Percentiles rank a stretch among this genome's conserved stretches.
Conservation (phyloP, 2,113 vertebrate species). For the Chamaetylas fuelleborni region DNA sequence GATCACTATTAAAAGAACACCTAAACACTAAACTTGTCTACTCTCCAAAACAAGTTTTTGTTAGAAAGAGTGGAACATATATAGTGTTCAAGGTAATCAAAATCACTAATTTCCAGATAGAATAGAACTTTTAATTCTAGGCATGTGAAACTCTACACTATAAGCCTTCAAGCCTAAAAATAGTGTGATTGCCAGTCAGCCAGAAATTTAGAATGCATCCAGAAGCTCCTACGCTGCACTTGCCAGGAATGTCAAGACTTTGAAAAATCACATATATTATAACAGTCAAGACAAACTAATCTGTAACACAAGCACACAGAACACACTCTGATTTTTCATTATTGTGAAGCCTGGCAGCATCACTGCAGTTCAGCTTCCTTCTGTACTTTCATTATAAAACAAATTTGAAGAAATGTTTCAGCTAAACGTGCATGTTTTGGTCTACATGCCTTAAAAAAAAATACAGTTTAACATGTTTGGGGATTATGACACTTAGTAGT, state of each 20-base stretch:
- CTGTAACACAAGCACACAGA: constrained; percentile 6
- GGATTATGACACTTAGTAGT: neutral
- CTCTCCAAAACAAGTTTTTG: neutral
- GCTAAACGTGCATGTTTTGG: neutral
- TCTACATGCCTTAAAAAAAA: neutral
- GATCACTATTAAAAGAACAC: neutral
- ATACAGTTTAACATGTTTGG: neutral
- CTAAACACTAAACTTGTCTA: neutral
- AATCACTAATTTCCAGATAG: neutral
- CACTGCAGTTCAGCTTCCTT: neutral
- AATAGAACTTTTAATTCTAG: neutral
- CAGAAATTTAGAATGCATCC: constrained; percentile 21
- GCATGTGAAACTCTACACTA: neutral
- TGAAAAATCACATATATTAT: constrained; percentile 23
- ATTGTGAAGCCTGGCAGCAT: neutral
- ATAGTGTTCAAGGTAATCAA: neutral
- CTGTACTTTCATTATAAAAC: neutral
- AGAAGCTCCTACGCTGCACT: constrained; percentile 44
- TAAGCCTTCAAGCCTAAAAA: constrained; percentile 33
- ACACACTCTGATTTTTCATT: neutral
- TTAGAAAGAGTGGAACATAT: neutral
- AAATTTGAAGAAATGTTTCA: neutral
- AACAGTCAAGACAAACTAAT: constrained; percentile 40
- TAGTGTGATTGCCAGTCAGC: neutral
- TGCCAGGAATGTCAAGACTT: constrained; percentile 57